Evolutionary conservation across 1,140 invertebrate genomes (phyloP).

Genomic region (Cyphomyrmex costatus): DNA sequence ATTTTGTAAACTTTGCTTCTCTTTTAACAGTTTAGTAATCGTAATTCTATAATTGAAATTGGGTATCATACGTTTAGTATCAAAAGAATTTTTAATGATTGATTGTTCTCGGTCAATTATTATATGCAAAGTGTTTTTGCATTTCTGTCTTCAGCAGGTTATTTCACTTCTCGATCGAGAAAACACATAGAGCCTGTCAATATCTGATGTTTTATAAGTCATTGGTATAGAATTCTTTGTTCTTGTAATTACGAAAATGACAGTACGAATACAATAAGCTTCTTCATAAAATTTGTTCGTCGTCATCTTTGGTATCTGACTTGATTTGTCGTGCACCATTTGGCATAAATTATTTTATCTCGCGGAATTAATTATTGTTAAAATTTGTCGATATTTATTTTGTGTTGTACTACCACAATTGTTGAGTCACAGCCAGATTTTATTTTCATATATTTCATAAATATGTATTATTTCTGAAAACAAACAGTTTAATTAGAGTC

Average conservation of each 20-base stretch:
- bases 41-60: background rate
- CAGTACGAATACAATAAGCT: background rate
- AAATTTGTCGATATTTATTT: conserved; percentile 33
- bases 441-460: no score
- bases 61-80: background rate
- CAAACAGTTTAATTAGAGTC: no score
- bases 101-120: background rate
- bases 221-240: background rate
- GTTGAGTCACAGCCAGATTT: background rate
- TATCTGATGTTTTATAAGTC: background rate
- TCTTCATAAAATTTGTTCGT: conserved; percentile 4
- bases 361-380: background rate
- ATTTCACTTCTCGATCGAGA: background rate
- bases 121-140: background rate
- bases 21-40: background rate
- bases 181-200: background rate
- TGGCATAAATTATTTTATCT: conserved; percentile 3
- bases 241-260: background rate
- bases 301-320: background rate
- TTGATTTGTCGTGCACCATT: background rate
- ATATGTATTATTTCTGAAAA: no score
- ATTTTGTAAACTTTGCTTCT: background rate
- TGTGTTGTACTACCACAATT: background rate
- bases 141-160: background rate
- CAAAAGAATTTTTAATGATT: background rate